Evolutionary conservation across 2,888 invertebrate genomes (phyloP), one percentile per base, ranked within the genome.

Genomic region (Leucoptera coffeella): DNA sequence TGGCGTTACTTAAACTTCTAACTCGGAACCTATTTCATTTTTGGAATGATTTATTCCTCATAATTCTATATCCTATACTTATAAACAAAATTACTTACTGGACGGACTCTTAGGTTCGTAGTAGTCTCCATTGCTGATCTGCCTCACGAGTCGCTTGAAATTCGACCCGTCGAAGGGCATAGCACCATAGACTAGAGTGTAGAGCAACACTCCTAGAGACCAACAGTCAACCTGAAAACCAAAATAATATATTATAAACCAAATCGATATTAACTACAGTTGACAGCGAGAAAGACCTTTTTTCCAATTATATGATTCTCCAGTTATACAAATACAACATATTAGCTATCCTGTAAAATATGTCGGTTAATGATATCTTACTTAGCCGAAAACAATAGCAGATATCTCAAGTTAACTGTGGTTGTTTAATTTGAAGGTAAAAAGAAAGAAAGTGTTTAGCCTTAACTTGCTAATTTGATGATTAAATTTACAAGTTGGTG

Each of bases 111-210:
- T 86, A 24, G 97, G 97, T 61, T 97, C 96, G 50, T 90, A 95
- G 59, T 96, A 99, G 57, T 95, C 94, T 4, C 96, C 96, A 50
- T 89, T 86, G 42, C 95, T 94, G 50, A 97, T 97, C 67, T 96
- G 95, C 50, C 89, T 85, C 35, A 95, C 94, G 47, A 99, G 80
- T 44, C 91, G 81, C 61, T 94, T 94, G 64, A 97, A 97, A 71
- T 97, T 95, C 35, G 93, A 91, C 32, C 97, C 97, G 67, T 97
- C 97, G 55, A 97, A 97, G 28, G 90, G 99, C 99, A 99, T 99
- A 36, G 96, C 94, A 40, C 97, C 97, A 57, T 97, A 99, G 38
- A 99, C 96, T 46, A 99, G 75, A 24, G 97, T 97, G 59, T 99
- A 99, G 7, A 99, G 75, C 25, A 99, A 75, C 25, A 99, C 97